Evolutionary conservation across 2,113 vertebrate species (phyloP).

Genomic region (Pica pica): DNA sequence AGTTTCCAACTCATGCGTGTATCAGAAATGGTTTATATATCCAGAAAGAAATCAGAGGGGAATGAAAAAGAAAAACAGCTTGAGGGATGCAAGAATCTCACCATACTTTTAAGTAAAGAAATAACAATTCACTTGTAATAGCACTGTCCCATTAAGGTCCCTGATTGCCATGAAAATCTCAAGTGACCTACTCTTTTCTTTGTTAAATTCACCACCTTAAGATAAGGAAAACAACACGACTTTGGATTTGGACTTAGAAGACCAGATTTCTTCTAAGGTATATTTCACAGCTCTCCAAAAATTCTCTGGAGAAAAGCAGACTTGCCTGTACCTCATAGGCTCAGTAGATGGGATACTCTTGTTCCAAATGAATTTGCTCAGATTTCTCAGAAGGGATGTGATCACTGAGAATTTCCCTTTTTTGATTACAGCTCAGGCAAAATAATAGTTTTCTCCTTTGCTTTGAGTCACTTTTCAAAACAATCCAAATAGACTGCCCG

Average conservation of each 20-base stretch:
- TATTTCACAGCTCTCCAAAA: not conserved
- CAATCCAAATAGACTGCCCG: not conserved
- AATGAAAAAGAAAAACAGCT: slow-evolving; percentile 54
- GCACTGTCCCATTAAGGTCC: slow-evolving; percentile 76
- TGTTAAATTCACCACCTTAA: not conserved
- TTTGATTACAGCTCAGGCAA: not conserved
- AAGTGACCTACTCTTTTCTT: slow-evolving; percentile 24
- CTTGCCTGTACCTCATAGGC: not conserved
- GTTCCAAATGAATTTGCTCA: not conserved
- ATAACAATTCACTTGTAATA: slow-evolving; percentile 75
- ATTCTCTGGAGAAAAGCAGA: not conserved
- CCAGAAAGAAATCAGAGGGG: slow-evolving; percentile 51
- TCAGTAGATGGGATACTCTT: not conserved
- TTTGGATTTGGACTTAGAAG: not conserved
- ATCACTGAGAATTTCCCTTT: not conserved
- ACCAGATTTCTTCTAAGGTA: not conserved
- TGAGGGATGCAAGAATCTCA: slow-evolving; percentile 56
- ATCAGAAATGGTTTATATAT: slow-evolving; percentile 35
- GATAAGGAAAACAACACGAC: not conserved
- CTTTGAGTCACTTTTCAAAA: not conserved
- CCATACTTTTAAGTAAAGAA: slow-evolving; percentile 62
- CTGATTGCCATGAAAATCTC: slow-evolving; percentile 28
- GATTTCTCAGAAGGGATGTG: not conserved
- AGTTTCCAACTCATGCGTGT: not conserved
- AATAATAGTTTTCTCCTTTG: not conserved